Percentiles rank a stretch among this genome's conserved stretches.
These are phyloP conservation scores for Erebia epiphron DNA, from an alignment of 2,888 invertebrate species.

Conservation along the genomic window DNA sequence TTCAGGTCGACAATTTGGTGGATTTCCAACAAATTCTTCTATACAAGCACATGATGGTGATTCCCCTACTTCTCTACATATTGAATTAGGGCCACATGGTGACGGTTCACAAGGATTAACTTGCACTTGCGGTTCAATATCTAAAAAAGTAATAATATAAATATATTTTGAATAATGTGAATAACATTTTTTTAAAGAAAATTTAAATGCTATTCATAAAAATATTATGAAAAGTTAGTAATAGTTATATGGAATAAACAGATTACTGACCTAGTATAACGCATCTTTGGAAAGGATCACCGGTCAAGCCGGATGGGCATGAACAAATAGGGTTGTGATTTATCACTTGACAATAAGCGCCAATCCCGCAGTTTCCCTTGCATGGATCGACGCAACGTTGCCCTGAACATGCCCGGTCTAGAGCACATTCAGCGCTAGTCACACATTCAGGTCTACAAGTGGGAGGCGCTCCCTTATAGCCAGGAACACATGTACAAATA, in stretches of 20 bases:
- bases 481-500: constrained; percentile 86
- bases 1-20: constrained; percentile 89
- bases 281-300: constrained; percentile 89
- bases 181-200: background rate
- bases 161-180: background rate
- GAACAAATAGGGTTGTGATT: constrained; percentile 89
- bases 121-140: constrained; percentile 55
- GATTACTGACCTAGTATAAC: constrained; percentile 77
- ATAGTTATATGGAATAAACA: background rate
- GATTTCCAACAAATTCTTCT: constrained; percentile 86
- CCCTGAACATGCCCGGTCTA: constrained; percentile 86
- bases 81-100: constrained; percentile 89
- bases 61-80: constrained; percentile 83
- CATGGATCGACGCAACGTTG: constrained; percentile 89
- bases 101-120: constrained; percentile 87
- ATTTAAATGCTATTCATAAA: no score
- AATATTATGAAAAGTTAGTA: no score
- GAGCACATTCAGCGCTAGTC: constrained; percentile 86
- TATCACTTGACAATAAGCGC: constrained; percentile 87
- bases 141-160: constrained; percentile 52
- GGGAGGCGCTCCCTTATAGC: constrained; percentile 88
- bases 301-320: constrained; percentile 85
- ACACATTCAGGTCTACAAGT: constrained; percentile 88
- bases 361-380: constrained; percentile 87
- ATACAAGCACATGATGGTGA: constrained; percentile 89